Evolutionary conservation across 2,888 invertebrate genomes (phyloP), one percentile per base, ranked within the genome.

Genomic region (Pteria penguin): DNA sequence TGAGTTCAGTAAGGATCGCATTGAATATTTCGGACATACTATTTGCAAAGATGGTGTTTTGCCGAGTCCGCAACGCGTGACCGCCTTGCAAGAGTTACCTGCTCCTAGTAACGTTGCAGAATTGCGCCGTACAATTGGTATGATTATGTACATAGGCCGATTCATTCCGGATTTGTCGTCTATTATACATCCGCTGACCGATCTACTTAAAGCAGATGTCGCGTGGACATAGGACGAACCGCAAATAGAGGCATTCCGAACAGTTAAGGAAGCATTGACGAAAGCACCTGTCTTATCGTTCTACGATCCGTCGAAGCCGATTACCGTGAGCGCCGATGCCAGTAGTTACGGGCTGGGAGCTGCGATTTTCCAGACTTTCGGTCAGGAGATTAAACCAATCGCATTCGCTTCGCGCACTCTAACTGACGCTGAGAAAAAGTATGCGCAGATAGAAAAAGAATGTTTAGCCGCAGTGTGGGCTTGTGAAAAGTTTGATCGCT

Each of bases 401-500:
- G 69, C 58, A 36, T 69, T 57, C 58, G 58, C 60, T 26, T 69
- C 69, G 29, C 31, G 69, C 18, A 32, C 27, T 24, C 22, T 71
- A 5, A 71, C 54, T 27, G 33, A 45, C 29, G 29, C 71, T 29
- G 61, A 71, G 32, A 62, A 32, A 31, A 71, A 61, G 18, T 63
- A 45, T 52, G 54, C 62, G n/a, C 71, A 71, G 32, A 62, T 71
- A 0, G 71, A 71, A 62, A 71, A 71, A 63, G 71, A 71, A 22
- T 52, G 52, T 8, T 36, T 52, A 22, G 61, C 60, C 27, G 57
- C 57, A 24, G 36, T 70, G 22, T 70, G 22, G 27, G 73, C 36
- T 8, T 73, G 68, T 32, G 60, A 68, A 61, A 58, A 58, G 60
- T 78, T 78, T 65, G 52, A 60, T 8, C 54, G 71, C 14, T 78